Base-by-base conservation (phyloP, 2,888 invertebrate species). In the Amiota minor region DNA sequence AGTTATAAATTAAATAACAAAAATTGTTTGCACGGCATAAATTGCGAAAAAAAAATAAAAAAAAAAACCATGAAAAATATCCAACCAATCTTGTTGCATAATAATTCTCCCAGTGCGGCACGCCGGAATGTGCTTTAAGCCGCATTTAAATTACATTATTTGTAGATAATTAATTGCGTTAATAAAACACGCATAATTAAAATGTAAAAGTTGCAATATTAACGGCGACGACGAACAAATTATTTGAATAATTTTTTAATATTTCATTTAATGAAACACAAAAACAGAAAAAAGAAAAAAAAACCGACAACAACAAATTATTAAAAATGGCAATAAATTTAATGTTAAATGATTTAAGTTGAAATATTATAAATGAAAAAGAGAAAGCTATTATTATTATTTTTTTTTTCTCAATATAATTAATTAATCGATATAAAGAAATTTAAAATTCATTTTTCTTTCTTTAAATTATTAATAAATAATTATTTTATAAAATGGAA, bases 121-220 rank as follows among this genome's bases (percentile, higher is more conserved):
- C 47, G 64, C 46, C n/a, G 53, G 67, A 18, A 67, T 67, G 50
- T 50, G 20, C 50, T 67, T 67, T 67, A 67, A 67, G 67, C 67
- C 62, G 71, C 49, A 53, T 71, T 70, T 70, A 70, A 70, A 70
- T 47, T 59, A 62, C 71, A 62, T 62, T 71, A 71, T 71, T 71
- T 71, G 62, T 62, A 50, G 71, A 71, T 55, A 71, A 71, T 71
- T 71, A 71, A 71, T 71, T 62, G 59, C 71, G 71, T 47, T 62
- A 53, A 71, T 71, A 71, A 71, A 64, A 71, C 50, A 62, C 69
- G 56, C 62, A 71, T 67, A 67, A 67, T 67, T 67, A 67, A 71
- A 71, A 71, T 62, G 71, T 71, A 70, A 71, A 71, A 61, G 61
- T 71, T 71, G 67, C 50, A 50, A 49, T 67, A 50, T 14, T 35